Conservation (phyloP, 2,797 vertebrate genomes). For the Threskiornis aethiopicus region DNA sequence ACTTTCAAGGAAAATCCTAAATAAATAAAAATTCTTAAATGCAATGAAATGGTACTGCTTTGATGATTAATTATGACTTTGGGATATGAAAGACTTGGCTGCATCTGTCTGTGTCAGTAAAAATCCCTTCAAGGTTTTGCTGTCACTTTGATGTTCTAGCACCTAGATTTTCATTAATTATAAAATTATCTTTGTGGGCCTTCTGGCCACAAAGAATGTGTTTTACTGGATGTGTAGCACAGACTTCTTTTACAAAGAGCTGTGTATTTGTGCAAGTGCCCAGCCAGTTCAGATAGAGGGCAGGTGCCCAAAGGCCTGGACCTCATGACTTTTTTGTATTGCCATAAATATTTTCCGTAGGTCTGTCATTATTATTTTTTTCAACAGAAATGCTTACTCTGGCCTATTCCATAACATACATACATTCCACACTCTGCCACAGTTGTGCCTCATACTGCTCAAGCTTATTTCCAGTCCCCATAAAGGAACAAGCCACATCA, state of each 20-base stretch:
- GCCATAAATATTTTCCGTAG: not conserved
- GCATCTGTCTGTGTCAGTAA: not conserved
- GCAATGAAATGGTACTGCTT: not conserved
- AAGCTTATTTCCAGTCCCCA: not conserved
- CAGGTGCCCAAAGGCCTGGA: not conserved
- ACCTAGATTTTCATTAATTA: not conserved
- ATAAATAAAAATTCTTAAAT: not conserved
- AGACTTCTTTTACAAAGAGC: not conserved
- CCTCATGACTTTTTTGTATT: not conserved
- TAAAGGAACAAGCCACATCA: not conserved
- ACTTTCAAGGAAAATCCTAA: not conserved
- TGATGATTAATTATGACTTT: not conserved
- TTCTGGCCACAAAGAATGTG: not conserved
- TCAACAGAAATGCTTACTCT: not conserved
- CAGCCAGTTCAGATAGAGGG: not conserved
- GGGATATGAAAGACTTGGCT: not conserved
- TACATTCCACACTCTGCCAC: not conserved
- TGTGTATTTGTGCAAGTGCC: not conserved
- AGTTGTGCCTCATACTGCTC: not conserved
- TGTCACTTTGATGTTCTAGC: not conserved
- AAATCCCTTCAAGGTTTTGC: not conserved
- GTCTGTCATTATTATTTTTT: not conserved
- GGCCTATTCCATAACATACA: not conserved
- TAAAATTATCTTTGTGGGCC: not conserved
- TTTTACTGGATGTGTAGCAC: not conserved